These are phyloP conservation scores for Coreius guichenoti DNA, from an alignment of 2,797 vertebrate genomes.

Conservation along the genomic window DNA sequence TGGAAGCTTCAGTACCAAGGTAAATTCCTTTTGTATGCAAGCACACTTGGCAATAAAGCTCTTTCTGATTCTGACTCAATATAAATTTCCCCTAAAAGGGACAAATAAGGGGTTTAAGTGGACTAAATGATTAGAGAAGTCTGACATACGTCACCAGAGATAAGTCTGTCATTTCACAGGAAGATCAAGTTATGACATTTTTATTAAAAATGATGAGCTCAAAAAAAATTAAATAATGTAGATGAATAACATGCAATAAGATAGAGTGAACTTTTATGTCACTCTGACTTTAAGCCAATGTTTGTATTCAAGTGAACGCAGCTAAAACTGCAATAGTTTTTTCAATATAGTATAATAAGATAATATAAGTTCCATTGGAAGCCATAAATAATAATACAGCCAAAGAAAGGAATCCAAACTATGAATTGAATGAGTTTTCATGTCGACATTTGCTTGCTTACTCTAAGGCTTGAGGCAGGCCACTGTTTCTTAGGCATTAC, in stretches of 20 bases:
- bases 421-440: not conserved
- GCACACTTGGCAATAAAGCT: no score
- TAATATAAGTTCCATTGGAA: not conserved
- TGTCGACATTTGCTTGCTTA: slow-evolving; percentile 64
- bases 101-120: not conserved
- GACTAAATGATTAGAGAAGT: not conserved
- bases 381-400: not conserved
- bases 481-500: slow-evolving; percentile 85
- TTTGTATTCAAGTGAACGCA: not conserved
- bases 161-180: not conserved
- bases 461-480: slow-evolving; percentile 82
- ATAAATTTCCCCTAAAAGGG: not conserved
- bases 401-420: not conserved
- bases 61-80: not conserved
- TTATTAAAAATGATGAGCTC: not conserved
- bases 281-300: not conserved
- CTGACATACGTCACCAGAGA: not conserved
- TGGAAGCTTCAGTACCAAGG: not conserved
- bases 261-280: not conserved
- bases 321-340: not conserved
- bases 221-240: not conserved
- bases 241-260: not conserved
- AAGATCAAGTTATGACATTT: not conserved
- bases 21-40: no score
- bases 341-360: not conserved